Conservation (phyloP, 1,140 invertebrate genomes). For the Panagrolaimus sp. region DNA sequence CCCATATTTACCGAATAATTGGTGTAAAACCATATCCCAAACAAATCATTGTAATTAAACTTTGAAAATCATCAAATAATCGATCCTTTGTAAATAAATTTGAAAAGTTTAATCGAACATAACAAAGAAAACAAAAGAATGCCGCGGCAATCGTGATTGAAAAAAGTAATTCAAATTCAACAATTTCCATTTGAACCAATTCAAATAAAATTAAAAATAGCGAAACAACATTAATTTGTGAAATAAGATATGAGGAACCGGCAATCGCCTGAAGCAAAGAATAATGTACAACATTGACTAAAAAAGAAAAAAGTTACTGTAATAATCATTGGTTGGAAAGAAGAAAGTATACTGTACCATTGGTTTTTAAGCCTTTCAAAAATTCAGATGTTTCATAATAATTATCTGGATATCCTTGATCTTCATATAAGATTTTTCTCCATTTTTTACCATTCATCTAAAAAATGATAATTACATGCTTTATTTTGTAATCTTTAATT, state of each 20-base stretch:
- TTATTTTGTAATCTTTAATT: too few relatives aligned
- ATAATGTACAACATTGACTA: conserved; percentile 70
- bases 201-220: conserved; percentile 72
- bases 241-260: conserved; percentile 70
- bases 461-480: neutral
- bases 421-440: conserved; percentile 82
- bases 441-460: conserved; percentile 62
- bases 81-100: conserved; percentile 30
- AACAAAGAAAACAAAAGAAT: conserved; percentile 31
- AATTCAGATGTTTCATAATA: conserved; percentile 77
- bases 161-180: conserved; percentile 63
- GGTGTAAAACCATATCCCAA: conserved; percentile 54
- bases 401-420: conserved; percentile 79
- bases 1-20: conserved; percentile 45
- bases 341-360: conserved; percentile 62
- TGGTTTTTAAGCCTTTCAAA: conserved; percentile 76
- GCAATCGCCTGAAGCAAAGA: conserved; percentile 68
- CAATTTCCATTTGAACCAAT: conserved; percentile 62
- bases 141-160: conserved; percentile 18
- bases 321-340: conserved; percentile 38
- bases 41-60: conserved; percentile 38
- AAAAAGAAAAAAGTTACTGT: conserved; percentile 23
- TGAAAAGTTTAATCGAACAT: conserved; percentile 8
- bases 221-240: conserved; percentile 72
- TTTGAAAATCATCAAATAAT: conserved; percentile 40